Evolutionary conservation across 2,797 vertebrate genomes (phyloP).

Genomic region (Diglossa cyanea): DNA sequence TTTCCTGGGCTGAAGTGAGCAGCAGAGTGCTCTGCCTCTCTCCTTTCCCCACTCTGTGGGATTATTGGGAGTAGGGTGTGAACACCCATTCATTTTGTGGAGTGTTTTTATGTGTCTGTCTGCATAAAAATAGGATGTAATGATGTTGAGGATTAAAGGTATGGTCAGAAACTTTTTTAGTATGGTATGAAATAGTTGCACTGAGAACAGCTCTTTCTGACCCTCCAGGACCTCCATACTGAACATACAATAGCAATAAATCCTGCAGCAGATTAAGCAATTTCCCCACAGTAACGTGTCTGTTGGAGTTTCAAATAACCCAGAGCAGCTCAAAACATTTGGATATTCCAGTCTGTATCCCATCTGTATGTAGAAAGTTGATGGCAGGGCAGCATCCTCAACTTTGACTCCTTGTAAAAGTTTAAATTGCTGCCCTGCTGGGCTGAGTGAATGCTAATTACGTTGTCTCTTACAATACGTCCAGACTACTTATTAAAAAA

Average conservation of each 20-base stretch:
- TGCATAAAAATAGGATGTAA: constrained; percentile 69
- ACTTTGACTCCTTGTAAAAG: constrained; percentile 68
- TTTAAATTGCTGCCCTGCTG: constrained; percentile 68
- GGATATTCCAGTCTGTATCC: constrained; percentile 60
- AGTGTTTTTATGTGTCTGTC: constrained; percentile 57
- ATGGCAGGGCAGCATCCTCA: constrained; percentile 53
- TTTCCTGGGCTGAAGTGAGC: constrained; percentile 58
- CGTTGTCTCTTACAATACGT: constrained; percentile 35
- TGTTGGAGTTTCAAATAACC: constrained; percentile 63
- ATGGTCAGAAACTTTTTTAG: constrained; percentile 72
- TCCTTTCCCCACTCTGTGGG: constrained; percentile 52
- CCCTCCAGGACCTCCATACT: constrained; percentile 17
- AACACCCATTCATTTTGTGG: constrained; percentile 53
- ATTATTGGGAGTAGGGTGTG: constrained; percentile 59
- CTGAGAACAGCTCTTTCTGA: neutral
- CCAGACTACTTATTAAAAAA: constrained; percentile 62
- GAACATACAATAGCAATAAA: constrained; percentile 63
- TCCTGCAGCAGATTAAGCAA: constrained; percentile 62
- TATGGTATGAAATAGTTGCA: constrained; percentile 48
- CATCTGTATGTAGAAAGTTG: constrained; percentile 55
- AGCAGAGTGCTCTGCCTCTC: constrained; percentile 32
- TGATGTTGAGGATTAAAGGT: constrained; percentile 73
- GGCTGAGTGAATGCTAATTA: constrained; percentile 72
- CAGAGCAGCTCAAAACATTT: constrained; percentile 50
- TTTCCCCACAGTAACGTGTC: constrained; percentile 47